These are phyloP conservation scores for Lynx canadensis DNA, from an alignment of 2,113 vertebrate genomes.

Conservation along the genomic window DNA sequence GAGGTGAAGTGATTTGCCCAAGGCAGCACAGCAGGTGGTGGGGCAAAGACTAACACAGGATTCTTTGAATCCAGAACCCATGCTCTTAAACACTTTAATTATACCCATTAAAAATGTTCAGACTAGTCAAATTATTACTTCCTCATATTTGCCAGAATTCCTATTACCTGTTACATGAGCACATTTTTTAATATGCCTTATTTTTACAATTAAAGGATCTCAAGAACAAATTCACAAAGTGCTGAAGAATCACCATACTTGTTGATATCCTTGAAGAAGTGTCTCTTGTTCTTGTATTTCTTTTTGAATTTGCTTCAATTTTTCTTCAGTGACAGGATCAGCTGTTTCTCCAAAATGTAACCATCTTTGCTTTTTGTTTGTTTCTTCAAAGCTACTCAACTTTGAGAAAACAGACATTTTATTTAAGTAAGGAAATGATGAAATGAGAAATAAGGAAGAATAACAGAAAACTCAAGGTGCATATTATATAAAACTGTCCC, in stretches of 20 bases:
- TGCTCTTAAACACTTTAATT: neutral
- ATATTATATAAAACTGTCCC: neutral
- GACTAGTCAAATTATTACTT: neutral
- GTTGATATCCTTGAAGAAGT: conserved; percentile 95
- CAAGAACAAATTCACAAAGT: neutral
- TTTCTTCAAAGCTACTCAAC: conserved; percentile 90
- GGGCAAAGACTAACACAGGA: neutral
- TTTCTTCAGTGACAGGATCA: conserved; percentile 86
- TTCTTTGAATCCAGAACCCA: neutral
- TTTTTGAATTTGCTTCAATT: conserved; percentile 89
- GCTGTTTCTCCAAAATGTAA: conserved; percentile 70
- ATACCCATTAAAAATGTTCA: neutral
- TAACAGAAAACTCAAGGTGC: neutral
- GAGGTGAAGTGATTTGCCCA: neutral
- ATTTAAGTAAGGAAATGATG: neutral
- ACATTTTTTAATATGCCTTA: neutral
- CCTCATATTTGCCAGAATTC: neutral
- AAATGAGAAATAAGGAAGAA: neutral
- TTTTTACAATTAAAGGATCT: neutral
- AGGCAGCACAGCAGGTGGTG: neutral
- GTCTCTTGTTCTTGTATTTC: conserved; percentile 94
- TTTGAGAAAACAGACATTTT: conserved; percentile 78
- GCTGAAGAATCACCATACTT: conserved; percentile 83
- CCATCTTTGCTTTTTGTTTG: conserved; percentile 84
- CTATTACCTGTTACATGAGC: neutral